These are phyloP conservation scores for Apocheima hispidaria DNA, from an alignment of 2,888 invertebrate species.

Conservation along the genomic window DNA sequence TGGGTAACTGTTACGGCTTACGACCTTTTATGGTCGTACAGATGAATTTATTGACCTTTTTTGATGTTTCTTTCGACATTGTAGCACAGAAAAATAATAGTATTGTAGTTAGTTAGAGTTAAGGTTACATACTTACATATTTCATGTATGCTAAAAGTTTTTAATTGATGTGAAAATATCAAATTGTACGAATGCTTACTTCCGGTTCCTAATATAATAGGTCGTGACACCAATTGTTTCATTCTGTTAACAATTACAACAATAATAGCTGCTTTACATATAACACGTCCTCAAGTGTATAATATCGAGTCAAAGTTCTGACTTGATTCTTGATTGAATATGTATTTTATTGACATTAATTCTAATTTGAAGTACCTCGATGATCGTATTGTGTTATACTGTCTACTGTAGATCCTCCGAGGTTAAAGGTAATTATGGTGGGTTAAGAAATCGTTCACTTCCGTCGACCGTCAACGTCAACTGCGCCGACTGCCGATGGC, in stretches of 20 bases:
- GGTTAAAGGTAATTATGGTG: conserved; percentile 59
- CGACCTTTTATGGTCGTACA: conserved; percentile 29
- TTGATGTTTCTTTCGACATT: background rate
- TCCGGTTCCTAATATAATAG: conserved; percentile 21
- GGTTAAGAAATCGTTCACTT: conserved; percentile 77
- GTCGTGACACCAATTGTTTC: conserved; percentile 22
- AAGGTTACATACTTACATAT: background rate
- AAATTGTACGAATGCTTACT: conserved; percentile 5
- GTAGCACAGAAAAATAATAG: background rate
- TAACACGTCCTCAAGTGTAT: background rate
- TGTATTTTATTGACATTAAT: background rate
- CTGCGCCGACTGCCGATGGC: conserved; percentile 46
- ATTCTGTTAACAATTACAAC: background rate
- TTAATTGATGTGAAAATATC: conserved; percentile 7
- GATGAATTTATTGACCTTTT: conserved; percentile 18
- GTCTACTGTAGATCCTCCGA: conserved; percentile 57
- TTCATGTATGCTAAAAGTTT: background rate
- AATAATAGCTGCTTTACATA: background rate
- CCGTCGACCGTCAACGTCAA: conserved; percentile 74
- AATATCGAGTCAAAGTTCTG: background rate
- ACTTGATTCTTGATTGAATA: background rate
- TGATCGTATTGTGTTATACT: conserved; percentile 31
- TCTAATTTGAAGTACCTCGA: background rate
- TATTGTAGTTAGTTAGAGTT: background rate
- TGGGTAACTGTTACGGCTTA: conserved; percentile 37